Evolutionary conservation across 2,888 invertebrate genomes (phyloP).

Genomic region (Adelognathus sp.): DNA sequence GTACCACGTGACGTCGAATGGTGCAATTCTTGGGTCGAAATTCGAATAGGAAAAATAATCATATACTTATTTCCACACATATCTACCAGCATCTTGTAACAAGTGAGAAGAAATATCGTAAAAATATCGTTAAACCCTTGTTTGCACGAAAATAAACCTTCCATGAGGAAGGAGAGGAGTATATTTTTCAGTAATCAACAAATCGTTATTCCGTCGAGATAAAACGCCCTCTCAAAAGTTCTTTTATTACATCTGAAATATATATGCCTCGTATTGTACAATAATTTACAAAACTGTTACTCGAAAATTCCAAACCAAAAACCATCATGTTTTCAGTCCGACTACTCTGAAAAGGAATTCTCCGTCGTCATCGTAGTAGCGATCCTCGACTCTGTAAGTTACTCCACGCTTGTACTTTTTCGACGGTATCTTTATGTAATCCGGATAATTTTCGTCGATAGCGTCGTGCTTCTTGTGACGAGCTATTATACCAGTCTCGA

Average conservation of each 20-base stretch:
- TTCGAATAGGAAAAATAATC: constrained; percentile 56
- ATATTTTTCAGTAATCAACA: too few species aligned
- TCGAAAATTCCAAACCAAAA: too few species aligned
- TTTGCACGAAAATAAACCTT: too few species aligned
- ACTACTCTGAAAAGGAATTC: constrained; percentile 90
- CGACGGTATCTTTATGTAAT: constrained; percentile 87
- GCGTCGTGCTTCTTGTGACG: constrained; percentile 75
- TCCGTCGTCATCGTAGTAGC: constrained; percentile 92
- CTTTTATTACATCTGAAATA: too few species aligned
- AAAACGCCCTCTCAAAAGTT: too few species aligned
- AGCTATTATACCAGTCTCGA: constrained; percentile 74
- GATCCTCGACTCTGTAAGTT: constrained; percentile 89
- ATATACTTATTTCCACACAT: constrained; percentile 40
- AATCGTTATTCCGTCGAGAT: too few species aligned
- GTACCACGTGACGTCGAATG: too few species aligned
- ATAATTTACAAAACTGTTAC: constrained; percentile 24
- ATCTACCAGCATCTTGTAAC: too few species aligned
- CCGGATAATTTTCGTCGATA: constrained; percentile 81
- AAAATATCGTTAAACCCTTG: too few species aligned
- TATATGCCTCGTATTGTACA: neutral
- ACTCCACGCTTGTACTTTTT: constrained; percentile 85
- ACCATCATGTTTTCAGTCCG: constrained; percentile 56
- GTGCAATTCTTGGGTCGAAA: constrained; percentile 7
- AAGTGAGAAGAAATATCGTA: too few species aligned
- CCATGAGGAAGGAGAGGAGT: too few species aligned